These are phyloP conservation scores for Halcyon chelicuti DNA, from an alignment of 2,797 vertebrate species.

Conservation along the genomic window DNA sequence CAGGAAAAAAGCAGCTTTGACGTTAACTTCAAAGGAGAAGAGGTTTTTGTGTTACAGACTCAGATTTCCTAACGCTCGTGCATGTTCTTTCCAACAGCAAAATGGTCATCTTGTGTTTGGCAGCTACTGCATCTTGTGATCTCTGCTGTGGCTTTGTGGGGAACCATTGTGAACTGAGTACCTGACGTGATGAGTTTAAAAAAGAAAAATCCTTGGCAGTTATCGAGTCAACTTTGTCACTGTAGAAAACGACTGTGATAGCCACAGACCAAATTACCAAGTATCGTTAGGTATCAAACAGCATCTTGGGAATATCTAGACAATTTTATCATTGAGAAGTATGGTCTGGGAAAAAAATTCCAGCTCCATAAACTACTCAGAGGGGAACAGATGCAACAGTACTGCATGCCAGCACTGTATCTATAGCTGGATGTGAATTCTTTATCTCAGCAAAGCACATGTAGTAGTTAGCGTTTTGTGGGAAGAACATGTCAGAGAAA, in stretches of 20 bases:
- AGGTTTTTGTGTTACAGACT: not conserved
- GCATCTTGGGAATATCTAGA: not conserved
- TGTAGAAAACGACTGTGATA: not conserved
- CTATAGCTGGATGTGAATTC: not conserved
- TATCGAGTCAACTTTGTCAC: not conserved
- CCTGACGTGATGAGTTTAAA: not conserved
- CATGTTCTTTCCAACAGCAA: not conserved
- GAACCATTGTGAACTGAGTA: not conserved
- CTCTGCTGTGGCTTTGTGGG: not conserved
- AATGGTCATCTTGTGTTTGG: not conserved
- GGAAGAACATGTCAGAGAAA: not conserved
- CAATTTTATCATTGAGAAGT: not conserved
- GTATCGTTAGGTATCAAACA: not conserved
- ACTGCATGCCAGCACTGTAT: not conserved
- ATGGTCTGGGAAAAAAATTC: not conserved
- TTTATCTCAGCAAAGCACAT: not conserved
- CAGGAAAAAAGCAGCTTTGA: not conserved
- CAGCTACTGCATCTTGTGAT: not conserved
- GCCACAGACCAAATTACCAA: not conserved
- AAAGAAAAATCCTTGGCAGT: not conserved
- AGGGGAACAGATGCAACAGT: not conserved
- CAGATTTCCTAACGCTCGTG: fast-evolving
- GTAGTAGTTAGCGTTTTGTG: fast-evolving
- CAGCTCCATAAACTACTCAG: not conserved
- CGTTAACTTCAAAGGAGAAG: not conserved